Conservation (phyloP, 2,113 vertebrate species). For the Danionella cerebrum region DNA sequence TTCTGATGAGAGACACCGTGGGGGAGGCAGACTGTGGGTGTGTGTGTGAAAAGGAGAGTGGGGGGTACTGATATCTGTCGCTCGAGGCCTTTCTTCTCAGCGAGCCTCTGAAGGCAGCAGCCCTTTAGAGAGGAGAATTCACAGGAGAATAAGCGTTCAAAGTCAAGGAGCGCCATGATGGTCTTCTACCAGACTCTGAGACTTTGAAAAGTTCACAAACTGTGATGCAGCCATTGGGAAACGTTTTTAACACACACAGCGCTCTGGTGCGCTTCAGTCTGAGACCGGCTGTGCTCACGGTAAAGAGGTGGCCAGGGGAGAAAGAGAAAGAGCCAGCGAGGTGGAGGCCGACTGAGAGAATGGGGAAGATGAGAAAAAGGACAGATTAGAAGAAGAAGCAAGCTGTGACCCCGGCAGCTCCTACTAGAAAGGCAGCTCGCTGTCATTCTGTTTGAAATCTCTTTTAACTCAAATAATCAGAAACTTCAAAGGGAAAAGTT, state of each 20-base stretch:
- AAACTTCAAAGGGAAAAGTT: not conserved
- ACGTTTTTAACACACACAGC: slow-evolving; percentile 57
- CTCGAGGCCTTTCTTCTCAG: slow-evolving; percentile 58
- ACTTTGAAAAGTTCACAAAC: slow-evolving; percentile 64
- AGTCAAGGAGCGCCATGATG: slow-evolving; percentile 51
- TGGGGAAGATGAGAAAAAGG: not conserved
- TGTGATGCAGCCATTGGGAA: slow-evolving; percentile 57
- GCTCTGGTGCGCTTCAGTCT: slow-evolving; percentile 8
- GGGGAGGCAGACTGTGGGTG: slow-evolving; percentile 37
- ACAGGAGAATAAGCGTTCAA: slow-evolving; percentile 54
- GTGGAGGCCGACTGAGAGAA: not conserved
- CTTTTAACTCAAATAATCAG: slow-evolving; percentile 10
- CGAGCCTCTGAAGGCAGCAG: slow-evolving; percentile 59
- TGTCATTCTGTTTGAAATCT: slow-evolving; percentile 1
- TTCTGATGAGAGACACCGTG: slow-evolving; percentile 48
- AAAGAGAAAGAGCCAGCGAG: not conserved
- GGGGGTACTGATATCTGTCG: slow-evolving; percentile 45
- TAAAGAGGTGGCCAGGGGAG: slow-evolving; percentile 42
- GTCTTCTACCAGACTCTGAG: slow-evolving; percentile 52
- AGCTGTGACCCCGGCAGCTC: not conserved
- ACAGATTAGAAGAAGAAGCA: slow-evolving; percentile 4
- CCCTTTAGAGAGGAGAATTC: slow-evolving; percentile 54
- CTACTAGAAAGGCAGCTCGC: not conserved
- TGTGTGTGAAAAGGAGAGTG: slow-evolving; percentile 22
- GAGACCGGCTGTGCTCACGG: slow-evolving; percentile 52